These are phyloP conservation scores for Leptonema lineaticorne DNA, from an alignment of 1,140 invertebrate species.

Conservation along the genomic window DNA sequence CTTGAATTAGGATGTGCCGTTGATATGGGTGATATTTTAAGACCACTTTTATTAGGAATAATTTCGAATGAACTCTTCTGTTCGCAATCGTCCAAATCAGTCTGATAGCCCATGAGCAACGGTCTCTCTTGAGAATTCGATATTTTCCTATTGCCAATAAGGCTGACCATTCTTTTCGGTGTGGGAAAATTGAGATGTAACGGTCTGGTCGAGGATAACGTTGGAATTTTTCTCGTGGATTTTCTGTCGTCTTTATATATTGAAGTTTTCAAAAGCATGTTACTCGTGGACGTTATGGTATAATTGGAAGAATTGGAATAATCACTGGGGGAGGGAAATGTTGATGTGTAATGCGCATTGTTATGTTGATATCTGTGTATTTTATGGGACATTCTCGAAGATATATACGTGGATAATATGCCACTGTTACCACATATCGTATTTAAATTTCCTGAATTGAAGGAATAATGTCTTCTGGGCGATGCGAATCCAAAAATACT, in stretches of 20 bases:
- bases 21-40: conserved; percentile 40
- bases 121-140: conserved; percentile 41
- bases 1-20: not conserved
- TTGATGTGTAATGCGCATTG: not conserved
- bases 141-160: conserved; percentile 38
- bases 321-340: conserved; percentile 9
- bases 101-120: conserved; percentile 37
- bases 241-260: conserved; percentile 28
- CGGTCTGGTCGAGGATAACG: conserved; percentile 36
- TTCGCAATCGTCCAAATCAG: conserved; percentile 35
- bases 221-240: conserved; percentile 35
- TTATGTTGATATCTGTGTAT: conserved; percentile 6
- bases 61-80: conserved; percentile 37
- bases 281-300: conserved; percentile 15
- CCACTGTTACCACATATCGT: conserved; percentile 31
- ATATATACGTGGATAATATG: conserved; percentile 29
- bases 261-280: conserved; percentile 25
- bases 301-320: conserved; percentile 31
- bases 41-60: conserved; percentile 40
- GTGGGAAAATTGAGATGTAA: conserved; percentile 38
- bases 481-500: conserved; percentile 6
- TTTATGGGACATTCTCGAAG: conserved; percentile 22
- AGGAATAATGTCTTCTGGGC: conserved; percentile 25
- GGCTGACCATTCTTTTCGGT: conserved; percentile 37
- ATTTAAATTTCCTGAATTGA: conserved; percentile 40